Evolutionary conservation across 2,113 vertebrate genomes (phyloP), one percentile per base, ranked within the genome.

Genomic region (Montifringilla adamsi): DNA sequence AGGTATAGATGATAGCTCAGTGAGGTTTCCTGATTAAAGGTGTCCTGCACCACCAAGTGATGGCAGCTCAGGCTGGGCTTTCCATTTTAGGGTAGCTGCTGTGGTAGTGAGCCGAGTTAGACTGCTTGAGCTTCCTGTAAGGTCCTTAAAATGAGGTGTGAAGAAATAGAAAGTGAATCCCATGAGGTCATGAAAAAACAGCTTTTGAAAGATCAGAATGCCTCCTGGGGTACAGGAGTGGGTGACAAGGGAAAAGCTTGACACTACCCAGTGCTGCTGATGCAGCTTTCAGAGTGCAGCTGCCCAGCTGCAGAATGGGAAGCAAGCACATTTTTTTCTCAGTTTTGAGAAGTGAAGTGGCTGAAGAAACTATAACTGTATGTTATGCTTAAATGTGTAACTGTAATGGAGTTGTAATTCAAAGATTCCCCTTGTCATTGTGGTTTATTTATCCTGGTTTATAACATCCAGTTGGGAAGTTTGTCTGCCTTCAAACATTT

Each of bases 261-360:
- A 14, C 63, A 53, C 14, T 3, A 3, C 3, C 12, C 1, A 1
- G 17, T 39, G 41, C 23, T 67, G 46, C 41, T 55, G 52, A 7
- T 5, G 2, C 8, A 52, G 47, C 23, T 1, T 39, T 69, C 7
- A 3, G 37, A 4, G 1, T 39, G 85, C 12, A 4, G n/a, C 68
- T 63, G 73, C 69, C 50, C 52, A 18, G 44, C 47, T 68, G 52
- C 62, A 24, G 9, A 49, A 60, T n/a, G 58, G 47, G 39, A 67
- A 49, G 16, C 0, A 0, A 18, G 46, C 1, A 4, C 12, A 0
- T 49, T 83, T 70, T 70, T 69, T 82, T 14, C 23, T 60, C 10
- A 7, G 4, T 78, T 79, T 16, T n/a, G 37, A 10, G 9, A 52
- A 73, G 33, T 64, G 21, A 49, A 73, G 56, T 58, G 50, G 12